Conservation (phyloP, 2,113 vertebrate species). For the Atrichornis clamosus region DNA sequence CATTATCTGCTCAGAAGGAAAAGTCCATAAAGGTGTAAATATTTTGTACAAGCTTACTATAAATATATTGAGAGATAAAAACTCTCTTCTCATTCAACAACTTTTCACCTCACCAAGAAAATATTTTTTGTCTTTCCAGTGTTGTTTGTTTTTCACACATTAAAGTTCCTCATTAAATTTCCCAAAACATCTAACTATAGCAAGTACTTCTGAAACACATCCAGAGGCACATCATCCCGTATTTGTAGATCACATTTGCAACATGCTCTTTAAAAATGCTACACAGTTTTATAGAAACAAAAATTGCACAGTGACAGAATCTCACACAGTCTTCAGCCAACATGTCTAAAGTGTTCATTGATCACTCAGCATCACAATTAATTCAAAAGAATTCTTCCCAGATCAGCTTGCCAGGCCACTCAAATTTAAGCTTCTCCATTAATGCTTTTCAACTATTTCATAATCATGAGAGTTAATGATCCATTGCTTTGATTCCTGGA, state of each 20-base stretch:
- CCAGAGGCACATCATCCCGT: not conserved
- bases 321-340: not conserved
- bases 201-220: not conserved
- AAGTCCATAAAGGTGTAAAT: not conserved
- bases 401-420: not conserved
- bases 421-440: not conserved
- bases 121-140: not conserved
- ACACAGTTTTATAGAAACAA: not conserved
- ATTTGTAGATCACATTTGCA: not conserved
- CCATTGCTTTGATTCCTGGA: not conserved
- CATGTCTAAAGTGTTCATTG: not conserved
- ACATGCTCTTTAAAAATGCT: not conserved
- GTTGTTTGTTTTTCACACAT: not conserved
- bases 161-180: not conserved
- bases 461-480: not conserved
- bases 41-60: not conserved
- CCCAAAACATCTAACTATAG: not conserved
- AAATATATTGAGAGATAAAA: not conserved
- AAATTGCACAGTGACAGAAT: not conserved
- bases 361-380: not conserved
- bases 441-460: not conserved
- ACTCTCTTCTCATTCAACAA: not conserved
- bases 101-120: not conserved
- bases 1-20: not conserved
- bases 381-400: not conserved